Evolutionary conservation across 2,888 invertebrate species (phyloP), one percentile per base, ranked within the genome.

Genomic region (Carabus problematicus): DNA sequence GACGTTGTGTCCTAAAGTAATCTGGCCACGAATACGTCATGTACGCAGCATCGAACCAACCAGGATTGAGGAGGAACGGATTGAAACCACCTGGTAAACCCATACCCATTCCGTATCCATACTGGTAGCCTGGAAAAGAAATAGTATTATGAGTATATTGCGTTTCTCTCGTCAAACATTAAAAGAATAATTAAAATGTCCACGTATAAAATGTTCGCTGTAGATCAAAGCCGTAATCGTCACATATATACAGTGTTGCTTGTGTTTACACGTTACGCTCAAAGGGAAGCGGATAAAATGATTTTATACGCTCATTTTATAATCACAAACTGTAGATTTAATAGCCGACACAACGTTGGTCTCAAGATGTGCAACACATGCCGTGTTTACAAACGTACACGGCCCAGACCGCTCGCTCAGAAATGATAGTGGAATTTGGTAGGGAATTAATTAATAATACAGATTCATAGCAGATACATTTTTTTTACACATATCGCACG

Each of bases 41-140:
- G 80, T 93, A 93, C 4, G 92, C 91, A 1, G 92, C 91, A 78
- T 95, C 95, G 74, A 95, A 82, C 92, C 94, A 94, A 42, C 91
- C 91, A 0, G 93, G 91, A 77, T 92, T 92, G 69, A 94, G 82
- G 72, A 95, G 84, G 81, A 93, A 91, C 1, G 91, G 92, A 76
- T 89, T 91, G 79, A 92, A 91, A 18, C 88, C 88, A 47, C 89
- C 90, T 2, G 91, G 91, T 66, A 82, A 74, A 63, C 86, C 85
- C 49, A 82, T 75, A 12, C 85, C 84, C 6, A 86, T 80, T 40
- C 84, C 84, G 80, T 92, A 91, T 41, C 91, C 91, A 78, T 92
- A 93, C 71, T 91, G 92, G 79, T 89, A 93, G 85, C 86, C 93
- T 94, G 84, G 45, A 83, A 84, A 72, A 73, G 74, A 61, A 61